Conservation (phyloP, 2,113 vertebrate genomes). For the Aegotheles bennettii region DNA sequence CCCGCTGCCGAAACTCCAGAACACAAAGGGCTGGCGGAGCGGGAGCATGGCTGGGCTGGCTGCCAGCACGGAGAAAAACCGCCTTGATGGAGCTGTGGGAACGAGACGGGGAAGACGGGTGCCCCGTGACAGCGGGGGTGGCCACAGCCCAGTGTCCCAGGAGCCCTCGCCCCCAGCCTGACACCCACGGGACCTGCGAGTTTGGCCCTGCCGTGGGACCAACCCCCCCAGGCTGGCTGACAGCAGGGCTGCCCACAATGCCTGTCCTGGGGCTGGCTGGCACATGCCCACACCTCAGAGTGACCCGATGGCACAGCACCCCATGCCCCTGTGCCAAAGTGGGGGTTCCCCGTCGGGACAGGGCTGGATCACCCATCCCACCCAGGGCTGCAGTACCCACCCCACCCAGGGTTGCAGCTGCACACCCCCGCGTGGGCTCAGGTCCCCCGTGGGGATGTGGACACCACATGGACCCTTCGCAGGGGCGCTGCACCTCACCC, state of each 20-base stretch:
- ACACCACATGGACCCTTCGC: neutral
- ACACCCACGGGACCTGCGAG: accelerated
- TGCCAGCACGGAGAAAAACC: conserved; percentile 6
- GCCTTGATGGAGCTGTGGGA: conserved; percentile 25
- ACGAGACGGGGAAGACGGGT: neutral
- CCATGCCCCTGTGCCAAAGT: accelerated
- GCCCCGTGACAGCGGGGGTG: neutral
- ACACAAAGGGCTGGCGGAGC: conserved; percentile 13
- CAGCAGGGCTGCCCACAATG: neutral
- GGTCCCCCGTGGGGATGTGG: neutral
- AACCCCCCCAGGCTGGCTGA: neutral
- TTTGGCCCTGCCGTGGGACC: neutral
- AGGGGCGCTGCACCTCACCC: neutral
- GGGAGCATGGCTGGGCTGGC: neutral
- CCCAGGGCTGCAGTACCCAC: neutral
- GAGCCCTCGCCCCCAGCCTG: neutral
- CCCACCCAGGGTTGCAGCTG: neutral
- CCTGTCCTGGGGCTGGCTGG: neutral
- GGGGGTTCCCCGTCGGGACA: neutral
- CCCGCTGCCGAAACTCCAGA: neutral
- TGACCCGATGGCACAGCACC: neutral
- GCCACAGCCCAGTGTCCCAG: neutral
- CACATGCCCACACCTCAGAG: neutral
- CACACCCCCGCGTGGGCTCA: accelerated
- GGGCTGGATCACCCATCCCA: neutral